Evolutionary conservation across 2,888 invertebrate species (phyloP).

Genomic region (Drosophila demipolita): DNA sequence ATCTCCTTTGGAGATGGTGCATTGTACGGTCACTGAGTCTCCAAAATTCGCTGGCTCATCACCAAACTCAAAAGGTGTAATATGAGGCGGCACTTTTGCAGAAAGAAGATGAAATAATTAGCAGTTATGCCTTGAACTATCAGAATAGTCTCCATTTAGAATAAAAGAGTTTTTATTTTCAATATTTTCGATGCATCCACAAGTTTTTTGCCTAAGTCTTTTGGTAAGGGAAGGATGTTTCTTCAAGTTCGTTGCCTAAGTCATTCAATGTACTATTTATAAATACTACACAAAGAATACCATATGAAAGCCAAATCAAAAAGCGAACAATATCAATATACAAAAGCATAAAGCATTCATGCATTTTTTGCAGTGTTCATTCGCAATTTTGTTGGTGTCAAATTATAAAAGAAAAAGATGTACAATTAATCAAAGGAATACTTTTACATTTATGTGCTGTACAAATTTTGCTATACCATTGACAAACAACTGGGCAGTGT

Average conservation of each 20-base stretch:
- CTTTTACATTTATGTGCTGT: conserved; percentile 55
- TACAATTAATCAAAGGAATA: conserved; percentile 8
- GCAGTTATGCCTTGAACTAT: not conserved
- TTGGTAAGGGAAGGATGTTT: not conserved
- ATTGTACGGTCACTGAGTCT: conserved; percentile 88
- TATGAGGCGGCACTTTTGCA: conserved; percentile 85
- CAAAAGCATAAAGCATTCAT: conserved; percentile 63
- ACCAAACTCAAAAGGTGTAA: conserved; percentile 86
- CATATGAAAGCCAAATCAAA: conserved; percentile 22
- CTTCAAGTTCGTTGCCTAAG: conserved; percentile 35
- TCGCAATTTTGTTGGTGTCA: conserved; percentile 32
- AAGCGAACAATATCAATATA: conserved; percentile 47
- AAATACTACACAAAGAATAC: not conserved
- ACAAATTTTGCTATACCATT: conserved; percentile 86
- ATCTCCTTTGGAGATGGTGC: conserved; percentile 89
- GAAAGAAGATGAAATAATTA: not conserved
- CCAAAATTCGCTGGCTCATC: conserved; percentile 88
- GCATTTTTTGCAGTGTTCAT: conserved; percentile 37
- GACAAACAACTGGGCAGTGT: conserved; percentile 88
- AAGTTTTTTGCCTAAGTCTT: conserved; percentile 13
- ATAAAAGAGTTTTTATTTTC: not conserved
- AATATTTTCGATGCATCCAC: not conserved
- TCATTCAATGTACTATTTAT: conserved; percentile 4
- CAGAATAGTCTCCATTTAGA: not conserved
- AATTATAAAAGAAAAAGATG: conserved; percentile 31